Base-by-base conservation (phyloP, 2,797 vertebrate species). In the Pitangus sulphuratus region DNA sequence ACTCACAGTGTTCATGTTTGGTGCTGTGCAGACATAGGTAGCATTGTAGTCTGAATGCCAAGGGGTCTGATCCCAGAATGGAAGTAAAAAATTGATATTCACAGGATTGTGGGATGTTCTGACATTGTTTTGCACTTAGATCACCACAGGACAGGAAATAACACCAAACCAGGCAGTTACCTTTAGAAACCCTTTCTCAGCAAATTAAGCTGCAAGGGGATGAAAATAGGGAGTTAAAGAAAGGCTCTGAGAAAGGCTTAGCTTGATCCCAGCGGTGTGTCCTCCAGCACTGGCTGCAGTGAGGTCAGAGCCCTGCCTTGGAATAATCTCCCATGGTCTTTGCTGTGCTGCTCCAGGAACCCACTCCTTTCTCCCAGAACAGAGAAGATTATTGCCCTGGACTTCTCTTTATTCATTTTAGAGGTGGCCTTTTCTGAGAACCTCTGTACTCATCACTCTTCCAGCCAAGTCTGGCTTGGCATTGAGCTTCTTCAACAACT, bases 41-140 rank as follows among this genome's bases (percentile, higher is more conserved):
- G 40, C 14, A 35, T 35, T 9, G 12, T 56, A 44, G 31, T 45
- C 40, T 85, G 60, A 77, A 88, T 8, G 19, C 9, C n/a, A 42
- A 64, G 74, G 50, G n/a, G 20, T 72, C 35, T 88, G 70, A 69
- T 84, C 33, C 72, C 64, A 71, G 42, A 84, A 76, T 12, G 45
- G 48, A 89, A 84, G 66, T 74, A 16, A 88, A 79, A 93, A 86
- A 80, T 51, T 30, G 31, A 75, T 89, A 87, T 84, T 93, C 65
- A 83, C 39, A 69, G 56, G 20, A 28, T 2, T 81, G 37, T 68
- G 45, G 45, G 20, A 61, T 58, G 58, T 86, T 87, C 61, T 82
- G 75, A 47, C 40, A 65, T 48, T 84, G 61, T 65, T 96, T 86
- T 87, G 68, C 62, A 76, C 65, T 91, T 74, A 89, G 37, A 62